A percentile compares a stretch with the other conserved stretches of the same genome.
phyloP scores from a whole-genome alignment of 1,140 invertebrate species.

The Stratiolaelaps scimitus region DNA sequence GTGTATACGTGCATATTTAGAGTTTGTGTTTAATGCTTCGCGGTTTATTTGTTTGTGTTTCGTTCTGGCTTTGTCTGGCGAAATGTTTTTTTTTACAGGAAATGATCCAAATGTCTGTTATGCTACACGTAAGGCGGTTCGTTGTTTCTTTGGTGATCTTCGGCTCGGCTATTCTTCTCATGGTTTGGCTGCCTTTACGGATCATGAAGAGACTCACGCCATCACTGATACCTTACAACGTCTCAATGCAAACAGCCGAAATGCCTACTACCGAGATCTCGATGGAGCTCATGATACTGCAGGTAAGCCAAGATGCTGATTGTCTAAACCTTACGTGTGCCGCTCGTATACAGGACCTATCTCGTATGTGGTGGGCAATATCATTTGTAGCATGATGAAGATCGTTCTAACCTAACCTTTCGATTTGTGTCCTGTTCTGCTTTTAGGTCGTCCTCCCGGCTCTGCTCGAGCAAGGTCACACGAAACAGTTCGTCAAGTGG shows the following conservation, averaged over 20 bases:
- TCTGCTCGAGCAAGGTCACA: conserved; percentile 87
- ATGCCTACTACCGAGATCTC: conserved; percentile 58
- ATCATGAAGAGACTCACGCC: conserved; percentile 70
- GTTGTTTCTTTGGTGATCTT: conserved; percentile 88
- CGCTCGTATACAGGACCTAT: too few relatives aligned
- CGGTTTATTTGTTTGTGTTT: conserved; percentile 5
- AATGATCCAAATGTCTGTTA: conserved; percentile 94
- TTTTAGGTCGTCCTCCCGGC: conserved; percentile 73
- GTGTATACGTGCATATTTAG: not conserved
- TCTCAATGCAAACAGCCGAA: conserved; percentile 48
- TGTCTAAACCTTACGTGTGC: too few relatives aligned
- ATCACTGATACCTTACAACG: conserved; percentile 81
- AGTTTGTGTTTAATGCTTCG: too few relatives aligned
- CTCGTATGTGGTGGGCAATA: too few relatives aligned
- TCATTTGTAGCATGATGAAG: too few relatives aligned
- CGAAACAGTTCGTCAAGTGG: conserved; percentile 76
- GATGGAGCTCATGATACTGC: conserved; percentile 79
- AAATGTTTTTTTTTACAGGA: conserved; percentile 43
- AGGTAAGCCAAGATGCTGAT: conserved; percentile 41
- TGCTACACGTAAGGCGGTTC: conserved; percentile 73
- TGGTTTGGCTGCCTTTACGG: conserved; percentile 85
- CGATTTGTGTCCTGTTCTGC: conserved; percentile 28
- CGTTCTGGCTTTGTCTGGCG: conserved; percentile 28
- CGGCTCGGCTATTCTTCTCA: conserved; percentile 83
- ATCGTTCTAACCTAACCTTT: conserved; percentile 30